Conservation (phyloP, 2,888 invertebrate genomes). For the Pristionchus entomophagus region DNA sequence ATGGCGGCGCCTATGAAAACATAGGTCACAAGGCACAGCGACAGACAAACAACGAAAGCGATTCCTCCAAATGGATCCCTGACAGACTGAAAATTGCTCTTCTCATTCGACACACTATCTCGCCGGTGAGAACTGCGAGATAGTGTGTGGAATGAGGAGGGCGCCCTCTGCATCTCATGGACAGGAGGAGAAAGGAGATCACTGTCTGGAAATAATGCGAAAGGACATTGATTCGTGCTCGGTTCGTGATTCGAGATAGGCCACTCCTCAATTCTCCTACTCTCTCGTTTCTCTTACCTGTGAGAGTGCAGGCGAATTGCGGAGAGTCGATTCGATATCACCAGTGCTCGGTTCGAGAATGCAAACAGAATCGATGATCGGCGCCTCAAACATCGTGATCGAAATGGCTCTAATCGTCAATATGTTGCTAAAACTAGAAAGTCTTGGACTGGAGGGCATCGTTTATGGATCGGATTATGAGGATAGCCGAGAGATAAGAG, state of each 20-base stretch:
- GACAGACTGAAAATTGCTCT: no score
- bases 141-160: background rate
- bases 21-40: background rate
- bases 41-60: background rate
- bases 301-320: no score
- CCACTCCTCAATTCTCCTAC: no score
- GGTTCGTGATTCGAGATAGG: background rate
- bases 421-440: background rate
- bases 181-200: background rate
- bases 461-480: background rate
- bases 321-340: background rate
- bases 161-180: no score
- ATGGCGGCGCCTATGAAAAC: no score
- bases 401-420: background rate
- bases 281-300: no score
- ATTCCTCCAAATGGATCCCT: background rate
- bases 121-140: no score
- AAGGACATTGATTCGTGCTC: background rate
- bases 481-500: background rate
- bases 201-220: background rate
- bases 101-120: no score
- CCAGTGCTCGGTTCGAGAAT: background rate
- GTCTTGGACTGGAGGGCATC: background rate
- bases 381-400: background rate
- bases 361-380: conserved; percentile 6